A percentile compares a stretch with the other conserved stretches of the same genome.
phyloP scores from a whole-genome alignment of 2,888 invertebrate genomes.

The Sericinus montela region DNA sequence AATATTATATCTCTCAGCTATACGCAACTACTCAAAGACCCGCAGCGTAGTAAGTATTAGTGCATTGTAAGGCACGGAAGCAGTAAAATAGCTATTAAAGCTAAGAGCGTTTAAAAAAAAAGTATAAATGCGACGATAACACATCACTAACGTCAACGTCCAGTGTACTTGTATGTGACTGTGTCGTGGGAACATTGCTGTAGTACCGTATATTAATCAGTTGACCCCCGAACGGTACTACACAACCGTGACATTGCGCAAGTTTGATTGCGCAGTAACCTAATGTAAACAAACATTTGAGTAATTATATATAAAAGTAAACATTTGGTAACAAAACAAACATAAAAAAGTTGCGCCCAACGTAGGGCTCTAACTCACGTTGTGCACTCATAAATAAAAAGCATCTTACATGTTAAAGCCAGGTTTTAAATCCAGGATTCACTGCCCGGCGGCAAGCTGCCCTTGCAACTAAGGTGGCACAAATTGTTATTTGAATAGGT shows the following conservation, averaged over 20 bases:
- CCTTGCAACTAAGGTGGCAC: too few species aligned
- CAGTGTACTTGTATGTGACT: slow-evolving; percentile 39
- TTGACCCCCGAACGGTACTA: slow-evolving; percentile 58
- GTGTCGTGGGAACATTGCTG: slow-evolving; percentile 63
- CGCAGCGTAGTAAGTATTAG: too few species aligned
- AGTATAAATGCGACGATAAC: slow-evolving; percentile 42
- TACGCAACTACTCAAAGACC: too few species aligned
- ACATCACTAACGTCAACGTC: slow-evolving; percentile 32
- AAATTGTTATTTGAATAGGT: too few species aligned
- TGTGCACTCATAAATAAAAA: too few species aligned
- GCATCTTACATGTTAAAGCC: too few species aligned
- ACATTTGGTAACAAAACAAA: too few species aligned
- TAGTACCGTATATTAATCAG: slow-evolving; percentile 44
- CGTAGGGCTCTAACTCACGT: slow-evolving; percentile 83
- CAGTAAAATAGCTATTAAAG: slow-evolving; percentile 30
- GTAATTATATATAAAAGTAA: too few species aligned
- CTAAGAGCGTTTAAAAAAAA: slow-evolving; percentile 34
- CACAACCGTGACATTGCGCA: slow-evolving; percentile 41
- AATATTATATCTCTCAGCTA: too few species aligned
- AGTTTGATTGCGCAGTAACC: slow-evolving; percentile 33
- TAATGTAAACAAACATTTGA: slow-evolving; percentile 3
- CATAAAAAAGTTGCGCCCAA: slow-evolving; percentile 57
- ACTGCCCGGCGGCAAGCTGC: too few species aligned
- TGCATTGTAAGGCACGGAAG: slow-evolving; percentile 18
- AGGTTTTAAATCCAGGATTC: too few species aligned